Percentiles rank a stretch among this genome's conserved stretches.
phyloP scores from a whole-genome alignment of 2,797 vertebrate genomes.

The Ptychobarbus kaznakovi region DNA sequence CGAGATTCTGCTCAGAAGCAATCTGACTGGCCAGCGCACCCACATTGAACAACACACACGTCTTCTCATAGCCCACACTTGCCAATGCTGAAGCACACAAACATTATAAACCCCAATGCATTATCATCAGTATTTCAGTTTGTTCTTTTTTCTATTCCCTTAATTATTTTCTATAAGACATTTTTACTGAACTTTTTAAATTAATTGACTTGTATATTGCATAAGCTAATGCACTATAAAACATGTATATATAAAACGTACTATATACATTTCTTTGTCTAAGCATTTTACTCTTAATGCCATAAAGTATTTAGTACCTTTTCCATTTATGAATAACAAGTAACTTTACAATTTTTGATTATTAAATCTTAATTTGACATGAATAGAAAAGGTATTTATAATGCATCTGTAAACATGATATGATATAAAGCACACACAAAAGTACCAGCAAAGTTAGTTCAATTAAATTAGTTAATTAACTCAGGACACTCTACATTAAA shows the following conservation, averaged over 20 bases:
- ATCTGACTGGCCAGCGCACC: constrained; percentile 97
- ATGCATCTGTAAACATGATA: background rate
- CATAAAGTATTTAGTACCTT: background rate
- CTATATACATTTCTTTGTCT: background rate
- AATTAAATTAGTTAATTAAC: no score
- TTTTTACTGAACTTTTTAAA: no score
- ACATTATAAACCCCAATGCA: background rate
- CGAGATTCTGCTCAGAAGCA: constrained; percentile 95
- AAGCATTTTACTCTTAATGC: background rate
- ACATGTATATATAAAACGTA: background rate
- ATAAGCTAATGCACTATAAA: background rate
- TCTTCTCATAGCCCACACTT: constrained; percentile 98
- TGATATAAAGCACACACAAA: no score
- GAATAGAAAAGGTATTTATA: background rate
- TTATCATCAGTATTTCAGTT: background rate
- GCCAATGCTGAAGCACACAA: constrained; percentile 84
- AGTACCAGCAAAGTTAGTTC: background rate
- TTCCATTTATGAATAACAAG: background rate
- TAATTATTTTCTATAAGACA: background rate
- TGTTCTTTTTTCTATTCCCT: background rate
- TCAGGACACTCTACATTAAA: no score
- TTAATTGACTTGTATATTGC: background rate
- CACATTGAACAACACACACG: constrained; percentile 95
- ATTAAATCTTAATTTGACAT: background rate
- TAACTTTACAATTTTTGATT: background rate